Percentiles rank a stretch among this genome's conserved stretches.
These are phyloP conservation scores for Nomada hirtipes DNA, from an alignment of 2,888 invertebrate species.

Conservation along the genomic window DNA sequence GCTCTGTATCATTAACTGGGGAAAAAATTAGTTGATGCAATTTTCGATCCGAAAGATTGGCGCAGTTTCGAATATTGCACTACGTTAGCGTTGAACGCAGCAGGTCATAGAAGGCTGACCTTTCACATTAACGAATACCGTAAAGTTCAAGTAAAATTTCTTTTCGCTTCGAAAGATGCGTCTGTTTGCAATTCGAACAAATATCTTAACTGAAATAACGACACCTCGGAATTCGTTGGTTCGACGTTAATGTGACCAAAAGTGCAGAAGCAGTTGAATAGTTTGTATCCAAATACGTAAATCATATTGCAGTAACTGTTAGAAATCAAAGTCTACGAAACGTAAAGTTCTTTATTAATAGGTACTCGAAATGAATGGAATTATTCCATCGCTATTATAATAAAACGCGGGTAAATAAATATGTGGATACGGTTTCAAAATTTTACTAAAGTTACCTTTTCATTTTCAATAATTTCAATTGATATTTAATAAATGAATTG, in stretches of 20 bases:
- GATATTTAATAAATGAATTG: neutral
- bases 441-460: too few species aligned
- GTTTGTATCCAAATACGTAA: neutral
- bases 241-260: neutral
- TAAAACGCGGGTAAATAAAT: too few species aligned
- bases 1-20: neutral
- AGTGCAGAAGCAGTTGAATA: neutral
- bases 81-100: constrained; percentile 1
- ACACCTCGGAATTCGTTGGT: neutral
- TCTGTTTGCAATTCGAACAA: neutral
- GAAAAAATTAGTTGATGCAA: neutral
- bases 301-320: neutral
- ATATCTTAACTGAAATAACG: neutral
- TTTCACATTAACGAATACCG: constrained; percentile 46
- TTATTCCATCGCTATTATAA: too few species aligned
- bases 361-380: too few species aligned
- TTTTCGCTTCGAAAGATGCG: neutral
- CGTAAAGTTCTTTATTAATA: too few species aligned
- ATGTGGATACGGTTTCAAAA: too few species aligned
- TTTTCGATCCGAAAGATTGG: neutral
- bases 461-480: neutral
- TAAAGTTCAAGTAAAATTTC: constrained; percentile 49
- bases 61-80: neutral
- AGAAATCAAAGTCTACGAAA: neutral
- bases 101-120: constrained; percentile 17